Base-by-base conservation (phyloP, 1,140 invertebrate species). In the Lucilia cuprina region DNA sequence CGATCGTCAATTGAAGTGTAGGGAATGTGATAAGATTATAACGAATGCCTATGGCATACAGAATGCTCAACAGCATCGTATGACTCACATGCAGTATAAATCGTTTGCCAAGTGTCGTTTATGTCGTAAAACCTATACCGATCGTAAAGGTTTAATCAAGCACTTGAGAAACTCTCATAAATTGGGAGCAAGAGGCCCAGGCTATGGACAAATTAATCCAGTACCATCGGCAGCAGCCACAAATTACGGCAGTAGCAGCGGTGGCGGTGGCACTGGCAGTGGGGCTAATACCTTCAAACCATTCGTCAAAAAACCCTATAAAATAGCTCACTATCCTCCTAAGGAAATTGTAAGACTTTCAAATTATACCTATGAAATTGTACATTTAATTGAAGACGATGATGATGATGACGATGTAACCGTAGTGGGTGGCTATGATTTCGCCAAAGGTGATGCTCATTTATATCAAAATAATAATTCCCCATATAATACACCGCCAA, bases 11-110 rank as follows among this genome's bases (percentile, higher is more conserved):
- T 55, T 90, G 0, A 88, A 87, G 34, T 90, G 89, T 84, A 88
- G 85, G 2, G 86, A 88, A 74, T 90, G 89, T 75, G 89, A 88
- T 0, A 90, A 90, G 83, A 88, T 90, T 17, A 90, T 90, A 7
- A 90, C 89, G 9, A 90, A 90, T 82, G 89, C 89, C 4, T 90
- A 90, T 83, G 89, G 89, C 9, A 88, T 90, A 77, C 89, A 90
- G 86, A 90, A 90, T 86, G 89, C 89, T 0, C 89, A 90, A 77
- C 89, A 90, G 78, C 89, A 90, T 85, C 85, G 87, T 35, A 88
- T 90, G 30, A 90, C 89, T 1, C 89, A 90, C 82, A 78, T 90
- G 77, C 89, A 89, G 0, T 88, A 86, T 35, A 90, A 90, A 82
- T 88, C 89, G 0, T 90, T 88, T 50, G 87, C 87, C 12, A 85